phyloP scores from a whole-genome alignment of 2,797 vertebrate genomes.

The Rallus crepitans region DNA sequence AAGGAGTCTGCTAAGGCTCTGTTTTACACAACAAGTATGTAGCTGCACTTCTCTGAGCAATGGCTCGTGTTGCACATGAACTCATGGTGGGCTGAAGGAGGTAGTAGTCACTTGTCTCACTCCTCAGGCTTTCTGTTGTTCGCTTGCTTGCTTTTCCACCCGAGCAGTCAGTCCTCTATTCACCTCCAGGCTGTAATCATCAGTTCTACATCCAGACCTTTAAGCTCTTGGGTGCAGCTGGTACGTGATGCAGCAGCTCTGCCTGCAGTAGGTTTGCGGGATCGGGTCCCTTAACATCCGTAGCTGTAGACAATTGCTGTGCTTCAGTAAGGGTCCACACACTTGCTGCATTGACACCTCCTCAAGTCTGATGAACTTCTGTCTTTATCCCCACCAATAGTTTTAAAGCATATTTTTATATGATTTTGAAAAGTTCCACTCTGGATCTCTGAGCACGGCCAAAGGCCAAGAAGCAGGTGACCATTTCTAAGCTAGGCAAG shows the following conservation, averaged over 20 bases:
- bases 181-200: neutral
- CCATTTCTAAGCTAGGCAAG: neutral
- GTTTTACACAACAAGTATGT: neutral
- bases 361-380: neutral
- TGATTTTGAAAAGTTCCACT: neutral
- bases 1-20: neutral
- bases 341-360: neutral
- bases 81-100: neutral
- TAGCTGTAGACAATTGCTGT: neutral
- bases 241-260: neutral
- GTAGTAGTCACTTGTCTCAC: fast-evolving
- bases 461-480: neutral
- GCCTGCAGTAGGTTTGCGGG: neutral
- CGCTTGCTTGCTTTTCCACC: neutral
- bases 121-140: neutral
- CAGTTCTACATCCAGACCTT: neutral
- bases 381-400: neutral
- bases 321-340: neutral
- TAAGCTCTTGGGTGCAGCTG: neutral
- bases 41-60: neutral
- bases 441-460: neutral
- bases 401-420: neutral
- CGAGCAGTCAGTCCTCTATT: neutral
- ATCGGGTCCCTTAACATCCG: neutral
- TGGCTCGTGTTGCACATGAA: neutral